Conservation (phyloP, 2,888 invertebrate species). For the Argyresthia goedartella region DNA sequence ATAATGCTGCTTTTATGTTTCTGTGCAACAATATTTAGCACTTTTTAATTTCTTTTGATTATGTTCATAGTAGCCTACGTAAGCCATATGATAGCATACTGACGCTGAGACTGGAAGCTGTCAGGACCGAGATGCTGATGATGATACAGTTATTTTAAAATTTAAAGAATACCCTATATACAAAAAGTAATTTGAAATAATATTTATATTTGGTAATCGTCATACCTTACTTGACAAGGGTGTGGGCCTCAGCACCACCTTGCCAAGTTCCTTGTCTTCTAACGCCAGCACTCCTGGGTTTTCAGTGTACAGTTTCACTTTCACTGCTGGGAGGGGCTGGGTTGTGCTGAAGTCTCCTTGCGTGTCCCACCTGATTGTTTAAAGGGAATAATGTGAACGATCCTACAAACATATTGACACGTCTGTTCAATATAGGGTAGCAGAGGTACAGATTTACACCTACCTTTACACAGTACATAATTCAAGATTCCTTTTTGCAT, state of each 20-base stretch:
- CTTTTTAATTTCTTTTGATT: too few relatives aligned
- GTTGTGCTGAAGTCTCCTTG: slow-evolving; percentile 99
- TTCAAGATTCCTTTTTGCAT: too few relatives aligned
- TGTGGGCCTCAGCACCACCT: slow-evolving; percentile 89
- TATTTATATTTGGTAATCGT: neutral
- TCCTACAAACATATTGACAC: neutral
- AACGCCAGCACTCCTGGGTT: slow-evolving; percentile 97
- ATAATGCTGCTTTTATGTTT: too few relatives aligned
- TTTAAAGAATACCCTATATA: too few relatives aligned
- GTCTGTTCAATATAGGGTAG: neutral
- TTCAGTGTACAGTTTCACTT: slow-evolving; percentile 97
- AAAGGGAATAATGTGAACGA: too few relatives aligned
- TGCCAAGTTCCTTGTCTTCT: slow-evolving; percentile 98
- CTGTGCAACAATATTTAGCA: too few relatives aligned
- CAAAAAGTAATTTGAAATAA: too few relatives aligned
- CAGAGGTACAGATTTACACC: neutral
- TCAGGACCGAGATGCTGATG: too few relatives aligned
- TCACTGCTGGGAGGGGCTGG: slow-evolving; percentile 96
- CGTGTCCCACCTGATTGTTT: slow-evolving; percentile 91
- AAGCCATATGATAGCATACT: too few relatives aligned
- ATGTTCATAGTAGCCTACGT: too few relatives aligned
- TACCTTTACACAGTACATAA: neutral
- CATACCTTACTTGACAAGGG: slow-evolving; percentile 87
- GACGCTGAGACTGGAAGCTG: too few relatives aligned
- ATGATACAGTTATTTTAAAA: too few relatives aligned